Base-by-base conservation (phyloP, 2,113 vertebrate species). In the Hymenochirus boettgeri region DNA sequence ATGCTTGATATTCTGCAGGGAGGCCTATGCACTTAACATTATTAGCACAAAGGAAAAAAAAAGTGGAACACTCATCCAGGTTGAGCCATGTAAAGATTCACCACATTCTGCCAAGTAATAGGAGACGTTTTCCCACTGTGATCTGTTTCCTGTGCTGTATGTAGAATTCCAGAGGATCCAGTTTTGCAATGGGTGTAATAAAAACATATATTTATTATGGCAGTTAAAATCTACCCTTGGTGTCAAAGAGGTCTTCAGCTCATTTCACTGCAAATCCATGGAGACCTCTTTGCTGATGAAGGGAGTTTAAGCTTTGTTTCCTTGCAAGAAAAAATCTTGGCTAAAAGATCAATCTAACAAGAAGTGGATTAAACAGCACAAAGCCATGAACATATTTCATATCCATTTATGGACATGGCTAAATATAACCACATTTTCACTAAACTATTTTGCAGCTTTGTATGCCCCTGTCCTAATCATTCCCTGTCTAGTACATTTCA, bases 291-390 rank as follows among this genome's bases (percentile, higher is more conserved):
- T 12, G 8, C 33, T 35, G 15, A 12, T 13, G 10, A n/a, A 42
- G 17, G 17, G 39, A 6, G 13, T 42, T 53, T 25, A 52, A 29
- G 47, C 47, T 60, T 50, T 51, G 47, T 60, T 60, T 59, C 59
- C 46, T 65, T 50, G n/a, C n/a, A 66, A 55, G n/a, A 39, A 58
- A 66, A 66, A 46, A 31, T 25, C 42, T 64, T 55, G 19, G 29
- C 62, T 26, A 46, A 26, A 46, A 54, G 52, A 57, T 51, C 24
- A 19, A 52, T 21, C 33, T 33, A 17, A 39, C 18, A 31, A 19
- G 37, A 21, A 23, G 33, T 57, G 10, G 22, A 10, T 47, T 51
- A 10, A 39, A 37, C 65, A 35, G 21, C 56, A 60, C 3, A 5
- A 25, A 35, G 21, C 27, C 29, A 37, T 52, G 60, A 29, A 60